Evolutionary conservation across 2,797 vertebrate species (phyloP).

Genomic region (Falco novaeseelandiae): DNA sequence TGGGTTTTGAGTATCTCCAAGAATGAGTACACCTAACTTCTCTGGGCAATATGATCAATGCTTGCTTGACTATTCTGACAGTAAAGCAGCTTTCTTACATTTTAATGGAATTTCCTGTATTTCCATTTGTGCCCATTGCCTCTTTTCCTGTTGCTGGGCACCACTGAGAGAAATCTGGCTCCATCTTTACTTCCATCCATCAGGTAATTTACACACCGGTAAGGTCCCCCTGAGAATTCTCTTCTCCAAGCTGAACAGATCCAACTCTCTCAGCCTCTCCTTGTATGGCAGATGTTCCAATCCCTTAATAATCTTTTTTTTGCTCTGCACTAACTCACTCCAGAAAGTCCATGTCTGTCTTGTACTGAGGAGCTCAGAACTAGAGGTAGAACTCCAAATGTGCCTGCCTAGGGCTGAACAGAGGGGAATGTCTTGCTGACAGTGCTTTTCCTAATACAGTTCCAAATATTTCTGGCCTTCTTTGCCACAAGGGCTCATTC

Average conservation of each 20-base stretch:
- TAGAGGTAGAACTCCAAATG: neutral
- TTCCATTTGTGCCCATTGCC: neutral
- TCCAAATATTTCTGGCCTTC: neutral
- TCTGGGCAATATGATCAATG: neutral
- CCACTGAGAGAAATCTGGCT: too few relatives aligned
- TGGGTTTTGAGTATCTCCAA: neutral
- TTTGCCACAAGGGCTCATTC: neutral
- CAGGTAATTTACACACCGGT: too few relatives aligned
- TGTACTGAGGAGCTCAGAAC: neutral
- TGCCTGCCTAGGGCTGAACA: neutral
- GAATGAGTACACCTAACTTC: neutral
- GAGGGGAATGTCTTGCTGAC: neutral
- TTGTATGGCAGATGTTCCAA: too few relatives aligned
- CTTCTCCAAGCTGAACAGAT: too few relatives aligned
- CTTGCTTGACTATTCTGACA: neutral
- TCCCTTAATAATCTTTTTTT: too few relatives aligned
- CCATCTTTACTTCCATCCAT: too few relatives aligned
- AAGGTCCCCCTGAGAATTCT: too few relatives aligned
- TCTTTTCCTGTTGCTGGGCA: too few relatives aligned
- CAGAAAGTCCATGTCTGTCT: neutral
- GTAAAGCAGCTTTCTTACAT: neutral
- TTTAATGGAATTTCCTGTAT: neutral
- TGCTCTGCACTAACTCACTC: too few relatives aligned
- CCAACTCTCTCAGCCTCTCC: too few relatives aligned
- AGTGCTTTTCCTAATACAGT: neutral